Conservation (phyloP, 2,797 vertebrate species). For the Crocodylus rhombifer region DNA sequence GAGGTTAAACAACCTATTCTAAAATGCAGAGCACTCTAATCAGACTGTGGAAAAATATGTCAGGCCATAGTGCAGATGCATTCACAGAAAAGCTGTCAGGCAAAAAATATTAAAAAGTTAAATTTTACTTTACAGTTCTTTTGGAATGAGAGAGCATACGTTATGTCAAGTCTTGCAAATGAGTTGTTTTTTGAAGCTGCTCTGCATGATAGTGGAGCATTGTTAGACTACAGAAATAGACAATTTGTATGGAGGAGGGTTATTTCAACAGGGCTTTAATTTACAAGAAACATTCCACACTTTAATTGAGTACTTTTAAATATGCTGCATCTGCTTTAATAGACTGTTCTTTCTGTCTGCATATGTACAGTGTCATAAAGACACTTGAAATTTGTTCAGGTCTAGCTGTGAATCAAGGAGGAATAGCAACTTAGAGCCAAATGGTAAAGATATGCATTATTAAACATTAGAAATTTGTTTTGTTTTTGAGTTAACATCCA, state of each 20-base stretch:
- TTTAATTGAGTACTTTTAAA: slow-evolving; percentile 71
- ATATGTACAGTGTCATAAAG: slow-evolving; percentile 54
- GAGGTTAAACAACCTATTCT: slow-evolving; percentile 52
- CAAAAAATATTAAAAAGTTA: slow-evolving; percentile 38
- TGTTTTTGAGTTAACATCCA: slow-evolving; percentile 27
- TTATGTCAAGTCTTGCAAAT: slow-evolving; percentile 46
- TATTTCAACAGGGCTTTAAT: slow-evolving; percentile 69
- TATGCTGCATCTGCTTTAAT: slow-evolving; percentile 63
- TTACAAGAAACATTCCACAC: slow-evolving; percentile 66
- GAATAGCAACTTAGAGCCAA: slow-evolving; percentile 51
- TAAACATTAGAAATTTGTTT: slow-evolving; percentile 62
- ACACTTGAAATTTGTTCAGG: slow-evolving; percentile 62
- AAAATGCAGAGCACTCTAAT: slow-evolving; percentile 4
- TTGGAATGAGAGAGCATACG: slow-evolving; percentile 43
- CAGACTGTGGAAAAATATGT: slow-evolving; percentile 33
- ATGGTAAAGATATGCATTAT: slow-evolving; percentile 54
- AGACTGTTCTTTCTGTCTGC: slow-evolving; percentile 49
- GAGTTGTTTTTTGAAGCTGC: slow-evolving; percentile 58
- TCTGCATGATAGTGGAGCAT: slow-evolving; percentile 41
- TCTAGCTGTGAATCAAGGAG: slow-evolving; percentile 48
- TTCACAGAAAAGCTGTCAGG: slow-evolving; percentile 43
- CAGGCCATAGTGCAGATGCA: slow-evolving; percentile 18
- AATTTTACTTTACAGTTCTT: slow-evolving; percentile 67
- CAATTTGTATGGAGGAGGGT: slow-evolving; percentile 71
- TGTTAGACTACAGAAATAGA: slow-evolving; percentile 65